Percentiles rank a stretch among this genome's conserved stretches.
Conservation (phyloP, 2,113 vertebrate species). For the Baryphthengus martii region DNA sequence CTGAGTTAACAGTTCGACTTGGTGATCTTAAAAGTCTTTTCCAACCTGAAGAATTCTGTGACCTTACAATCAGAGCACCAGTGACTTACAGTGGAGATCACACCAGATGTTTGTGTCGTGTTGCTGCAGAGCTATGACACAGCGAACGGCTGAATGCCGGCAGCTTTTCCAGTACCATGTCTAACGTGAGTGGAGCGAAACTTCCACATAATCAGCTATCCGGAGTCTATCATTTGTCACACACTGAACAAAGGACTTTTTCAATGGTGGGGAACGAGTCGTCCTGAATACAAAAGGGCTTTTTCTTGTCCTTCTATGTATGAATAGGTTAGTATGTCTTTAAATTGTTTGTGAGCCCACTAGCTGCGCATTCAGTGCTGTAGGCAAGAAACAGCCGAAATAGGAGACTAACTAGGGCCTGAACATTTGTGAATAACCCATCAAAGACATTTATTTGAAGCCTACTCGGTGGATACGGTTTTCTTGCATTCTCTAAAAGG, state of each 20-base stretch:
- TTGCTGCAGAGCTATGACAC: background rate
- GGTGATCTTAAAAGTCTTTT: too few species aligned
- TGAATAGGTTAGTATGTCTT: background rate
- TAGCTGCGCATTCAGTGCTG: background rate
- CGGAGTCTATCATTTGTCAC: background rate
- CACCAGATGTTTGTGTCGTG: background rate
- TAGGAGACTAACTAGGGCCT: background rate
- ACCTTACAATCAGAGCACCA: background rate
- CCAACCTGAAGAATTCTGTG: too few species aligned
- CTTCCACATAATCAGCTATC: slow-evolving; percentile 2
- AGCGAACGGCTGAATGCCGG: background rate
- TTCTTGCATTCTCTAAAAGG: background rate
- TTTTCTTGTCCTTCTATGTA: background rate
- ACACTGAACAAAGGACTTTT: background rate
- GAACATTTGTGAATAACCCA: background rate
- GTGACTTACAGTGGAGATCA: background rate
- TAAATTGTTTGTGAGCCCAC: slow-evolving; percentile 1
- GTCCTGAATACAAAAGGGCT: background rate
- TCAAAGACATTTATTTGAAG: slow-evolving; percentile 15
- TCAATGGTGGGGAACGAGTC: background rate
- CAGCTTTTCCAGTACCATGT: background rate
- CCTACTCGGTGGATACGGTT: background rate
- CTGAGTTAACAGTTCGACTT: too few species aligned
- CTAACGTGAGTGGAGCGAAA: background rate
- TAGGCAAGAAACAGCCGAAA: background rate